phyloP scores from a whole-genome alignment of 2,797 vertebrate genomes.

The Antrozous pallidus region DNA sequence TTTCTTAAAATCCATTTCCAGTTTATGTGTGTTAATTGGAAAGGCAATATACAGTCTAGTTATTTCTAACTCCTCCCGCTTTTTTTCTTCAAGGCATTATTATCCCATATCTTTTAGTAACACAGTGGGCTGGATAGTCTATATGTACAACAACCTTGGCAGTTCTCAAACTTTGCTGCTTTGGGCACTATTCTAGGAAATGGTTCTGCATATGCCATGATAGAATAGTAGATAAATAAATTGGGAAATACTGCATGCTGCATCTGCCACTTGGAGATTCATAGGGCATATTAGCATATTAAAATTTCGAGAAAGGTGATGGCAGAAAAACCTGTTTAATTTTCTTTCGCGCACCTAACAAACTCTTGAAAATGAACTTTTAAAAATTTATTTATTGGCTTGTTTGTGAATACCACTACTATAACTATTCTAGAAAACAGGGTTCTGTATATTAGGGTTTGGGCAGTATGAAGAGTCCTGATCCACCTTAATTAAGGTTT shows the following conservation, averaged over 20 bases:
- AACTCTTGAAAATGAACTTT: background rate
- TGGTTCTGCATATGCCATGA: background rate
- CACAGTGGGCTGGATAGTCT: rapidly evolving
- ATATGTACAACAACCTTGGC: background rate
- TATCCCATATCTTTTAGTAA: background rate
- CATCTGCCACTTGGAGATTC: background rate
- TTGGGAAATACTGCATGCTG: background rate
- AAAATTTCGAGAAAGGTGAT: background rate
- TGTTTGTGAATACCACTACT: background rate
- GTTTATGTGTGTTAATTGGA: background rate
- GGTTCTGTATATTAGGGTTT: background rate
- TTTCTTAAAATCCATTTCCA: background rate
- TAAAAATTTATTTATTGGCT: background rate
- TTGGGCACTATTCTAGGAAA: background rate
- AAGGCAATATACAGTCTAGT: background rate
- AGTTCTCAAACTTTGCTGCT: background rate
- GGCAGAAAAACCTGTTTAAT: background rate
- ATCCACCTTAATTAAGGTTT: background rate
- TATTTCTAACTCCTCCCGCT: background rate
- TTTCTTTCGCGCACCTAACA: background rate
- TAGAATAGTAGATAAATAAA: background rate
- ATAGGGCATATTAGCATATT: background rate
- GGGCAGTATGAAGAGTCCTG: background rate
- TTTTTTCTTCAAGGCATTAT: background rate
- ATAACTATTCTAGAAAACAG: background rate